Percentiles rank a stretch among this genome's conserved stretches.
These are phyloP conservation scores for Drosophila sucinea DNA, from an alignment of 1,140 invertebrate genomes.

Conservation along the genomic window DNA sequence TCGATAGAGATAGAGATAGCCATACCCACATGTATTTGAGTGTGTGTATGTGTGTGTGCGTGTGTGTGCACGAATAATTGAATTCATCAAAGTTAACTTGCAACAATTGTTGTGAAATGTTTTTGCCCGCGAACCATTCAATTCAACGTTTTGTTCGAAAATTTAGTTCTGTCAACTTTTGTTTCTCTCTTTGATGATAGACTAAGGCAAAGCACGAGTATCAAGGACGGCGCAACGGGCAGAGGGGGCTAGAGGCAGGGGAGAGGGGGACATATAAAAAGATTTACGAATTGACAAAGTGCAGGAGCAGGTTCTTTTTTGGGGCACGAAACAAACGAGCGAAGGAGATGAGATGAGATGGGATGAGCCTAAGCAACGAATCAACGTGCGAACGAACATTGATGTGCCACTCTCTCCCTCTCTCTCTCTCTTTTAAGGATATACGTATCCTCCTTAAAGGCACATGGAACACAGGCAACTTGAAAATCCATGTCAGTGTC, in stretches of 20 bases:
- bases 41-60: background rate
- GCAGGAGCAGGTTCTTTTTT: slow-evolving; percentile 59
- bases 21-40: background rate
- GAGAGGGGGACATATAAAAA: slow-evolving; percentile 70
- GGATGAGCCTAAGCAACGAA: slow-evolving; percentile 49
- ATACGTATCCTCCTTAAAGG: slow-evolving; percentile 40
- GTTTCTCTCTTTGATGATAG: slow-evolving; percentile 67
- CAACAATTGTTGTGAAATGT: slow-evolving; percentile 71
- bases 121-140: slow-evolving; percentile 28
- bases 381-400: slow-evolving; percentile 17
- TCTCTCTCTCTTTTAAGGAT: slow-evolving; percentile 50
- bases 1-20: slow-evolving; percentile 28
- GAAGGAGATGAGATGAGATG: slow-evolving; percentile 39
- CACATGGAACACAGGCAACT: slow-evolving; percentile 61
- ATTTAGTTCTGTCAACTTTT: slow-evolving; percentile 67
- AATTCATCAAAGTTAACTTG: slow-evolving; percentile 81
- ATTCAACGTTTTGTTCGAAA: slow-evolving; percentile 52
- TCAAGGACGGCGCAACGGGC: background rate
- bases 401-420: no score
- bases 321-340: slow-evolving; percentile 27
- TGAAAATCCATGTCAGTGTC: slow-evolving; percentile 81
- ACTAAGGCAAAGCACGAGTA: slow-evolving; percentile 8
- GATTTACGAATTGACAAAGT: slow-evolving; percentile 81
- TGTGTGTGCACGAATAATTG: slow-evolving; percentile 67
- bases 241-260: slow-evolving; percentile 21